Base-by-base conservation (phyloP, 1,140 invertebrate species). In the Eufriesea mexicana region DNA sequence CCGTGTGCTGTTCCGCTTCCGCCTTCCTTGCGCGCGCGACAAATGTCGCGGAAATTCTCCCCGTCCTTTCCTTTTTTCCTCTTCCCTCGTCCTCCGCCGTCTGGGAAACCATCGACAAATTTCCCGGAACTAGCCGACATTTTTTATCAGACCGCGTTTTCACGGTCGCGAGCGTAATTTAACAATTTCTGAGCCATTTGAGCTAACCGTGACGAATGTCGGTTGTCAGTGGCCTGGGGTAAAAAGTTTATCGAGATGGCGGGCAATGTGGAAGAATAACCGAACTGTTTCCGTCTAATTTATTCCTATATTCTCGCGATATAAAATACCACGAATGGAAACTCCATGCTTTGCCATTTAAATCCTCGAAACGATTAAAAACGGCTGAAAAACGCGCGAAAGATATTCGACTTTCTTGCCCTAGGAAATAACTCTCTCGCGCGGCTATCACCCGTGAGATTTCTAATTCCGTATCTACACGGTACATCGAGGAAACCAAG, bases 21-120 rank as follows among this genome's bases (percentile, higher is more conserved):
- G 20, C 16, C 12, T 16, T 7, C 28, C 1, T 35, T 4, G 35
- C 35, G 20, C 16, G 20, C 5, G 23, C 49, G 75, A 57, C 42
- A 47, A 79, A 79, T 45, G 23, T 70, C 54, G n/a, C 54, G 64
- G 64, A 59, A 70, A 79, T 70, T 59, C 4, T 35, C 45, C 71
- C 20, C 20, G 5, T 55, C 7, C 6, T 8, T 55, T 55, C 0
- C 6, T 8, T 55, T 55, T 57, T 57, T 57, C 9, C 9, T 0
- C 8, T 9, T 57, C 2, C 5, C 23, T 20, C 7, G 2, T 23
- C 23, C 55, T 9, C 20, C 8, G 0, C 49, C 25, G 10, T 20
- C 2, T 57, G 47, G n/a, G 0, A 49, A 75, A 61, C 20, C 7
- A 66, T n/a, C 20, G 74, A 47, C 57, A 25, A 75, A 75, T 49